Percentiles rank a stretch among this genome's conserved stretches.
These are phyloP conservation scores for Trissoscelio sp. DNA, from an alignment of 2,888 invertebrate species.

Conservation along the genomic window DNA sequence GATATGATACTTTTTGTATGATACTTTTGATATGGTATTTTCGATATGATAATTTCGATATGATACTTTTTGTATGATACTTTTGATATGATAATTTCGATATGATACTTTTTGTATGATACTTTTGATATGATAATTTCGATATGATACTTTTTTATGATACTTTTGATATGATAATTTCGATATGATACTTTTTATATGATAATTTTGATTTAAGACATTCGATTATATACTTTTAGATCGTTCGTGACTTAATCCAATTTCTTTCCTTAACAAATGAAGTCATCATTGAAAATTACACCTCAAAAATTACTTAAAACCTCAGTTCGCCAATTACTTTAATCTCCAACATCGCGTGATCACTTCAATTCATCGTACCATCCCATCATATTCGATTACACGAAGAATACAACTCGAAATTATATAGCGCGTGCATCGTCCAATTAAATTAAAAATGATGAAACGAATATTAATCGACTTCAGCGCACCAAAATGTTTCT, in stretches of 20 bases:
- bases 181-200: too few relatives aligned
- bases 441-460: conserved; percentile 8
- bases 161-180: too few relatives aligned
- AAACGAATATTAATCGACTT: conserved; percentile 7
- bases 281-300: conserved; percentile 19
- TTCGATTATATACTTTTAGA: too few relatives aligned
- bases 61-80: too few relatives aligned
- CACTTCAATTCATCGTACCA: not conserved
- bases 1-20: too few relatives aligned
- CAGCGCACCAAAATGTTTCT: not conserved
- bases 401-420: not conserved
- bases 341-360: conserved; percentile 10
- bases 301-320: not conserved
- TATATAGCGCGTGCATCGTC: conserved; percentile 14
- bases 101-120: too few relatives aligned
- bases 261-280: not conserved
- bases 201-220: too few relatives aligned
- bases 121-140: too few relatives aligned
- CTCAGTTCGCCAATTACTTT: not conserved
- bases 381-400: not conserved
- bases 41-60: too few relatives aligned
- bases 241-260: not conserved
- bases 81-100: too few relatives aligned
- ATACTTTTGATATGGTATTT: too few relatives aligned
- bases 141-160: too few relatives aligned